Evolutionary conservation across 2,113 vertebrate species (phyloP).

Genomic region (Thinocorus orbignyianus): DNA sequence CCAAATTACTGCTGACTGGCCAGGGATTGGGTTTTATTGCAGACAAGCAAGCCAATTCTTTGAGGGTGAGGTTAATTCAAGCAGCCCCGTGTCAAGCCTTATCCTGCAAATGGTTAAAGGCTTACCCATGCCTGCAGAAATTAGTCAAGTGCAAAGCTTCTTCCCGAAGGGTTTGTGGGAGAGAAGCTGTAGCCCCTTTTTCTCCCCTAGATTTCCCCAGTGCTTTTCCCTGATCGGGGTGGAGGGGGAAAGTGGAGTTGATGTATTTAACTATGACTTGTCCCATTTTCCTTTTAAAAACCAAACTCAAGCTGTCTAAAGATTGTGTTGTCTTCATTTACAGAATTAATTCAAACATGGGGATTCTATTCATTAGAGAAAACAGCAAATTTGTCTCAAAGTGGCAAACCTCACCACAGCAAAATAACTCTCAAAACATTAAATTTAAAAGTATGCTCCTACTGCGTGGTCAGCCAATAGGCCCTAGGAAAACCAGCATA

Average conservation of each 20-base stretch:
- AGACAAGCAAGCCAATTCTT: not conserved
- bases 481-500: not conserved
- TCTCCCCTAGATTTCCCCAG: not conserved
- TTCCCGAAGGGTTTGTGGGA: not conserved
- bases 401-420: not conserved
- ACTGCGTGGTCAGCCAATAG: not conserved
- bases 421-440: not conserved
- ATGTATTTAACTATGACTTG: not conserved
- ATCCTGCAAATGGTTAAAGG: not conserved
- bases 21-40: constrained; percentile 18
- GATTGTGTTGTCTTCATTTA: not conserved
- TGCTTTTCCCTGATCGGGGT: not conserved
- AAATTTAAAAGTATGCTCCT: not conserved
- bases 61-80: not conserved
- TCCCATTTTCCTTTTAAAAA: not conserved
- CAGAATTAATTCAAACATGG: not conserved
- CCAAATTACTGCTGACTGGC: constrained; percentile 7
- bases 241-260: not conserved
- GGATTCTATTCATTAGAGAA: not conserved
- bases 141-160: not conserved
- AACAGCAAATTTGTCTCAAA: not conserved
- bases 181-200: not conserved
- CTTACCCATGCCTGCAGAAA: not conserved
- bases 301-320: not conserved
- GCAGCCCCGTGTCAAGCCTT: not conserved